Evolutionary conservation across 2,113 vertebrate genomes (phyloP).

Genomic region (Dasyprocta punctata): DNA sequence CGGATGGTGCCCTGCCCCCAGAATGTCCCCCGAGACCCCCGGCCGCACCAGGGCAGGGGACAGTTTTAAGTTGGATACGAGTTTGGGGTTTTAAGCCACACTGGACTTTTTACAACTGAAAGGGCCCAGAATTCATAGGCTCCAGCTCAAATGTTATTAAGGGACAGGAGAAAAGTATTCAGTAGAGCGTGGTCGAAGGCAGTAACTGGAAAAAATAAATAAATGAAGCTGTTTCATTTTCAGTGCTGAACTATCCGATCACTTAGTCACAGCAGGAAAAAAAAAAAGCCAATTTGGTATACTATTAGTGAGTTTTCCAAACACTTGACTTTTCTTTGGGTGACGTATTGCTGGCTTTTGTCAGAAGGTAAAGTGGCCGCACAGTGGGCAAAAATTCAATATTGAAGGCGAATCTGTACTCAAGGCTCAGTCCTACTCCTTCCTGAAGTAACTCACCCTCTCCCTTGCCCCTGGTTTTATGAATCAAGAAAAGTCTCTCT

Average conservation of each 20-base stretch:
- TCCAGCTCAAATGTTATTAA: background rate
- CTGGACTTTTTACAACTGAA: background rate
- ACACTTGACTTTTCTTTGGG: background rate
- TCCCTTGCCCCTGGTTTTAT: background rate
- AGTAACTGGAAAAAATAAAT: background rate
- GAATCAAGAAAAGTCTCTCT: background rate
- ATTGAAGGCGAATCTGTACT: background rate
- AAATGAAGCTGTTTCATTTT: slow-evolving; percentile 16
- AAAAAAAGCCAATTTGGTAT: background rate
- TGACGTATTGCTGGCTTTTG: background rate
- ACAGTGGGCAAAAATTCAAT: background rate
- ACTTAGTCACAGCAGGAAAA: background rate
- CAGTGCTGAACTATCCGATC: background rate
- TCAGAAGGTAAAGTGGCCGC: background rate
- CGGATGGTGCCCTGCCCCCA: background rate
- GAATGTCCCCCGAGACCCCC: background rate
- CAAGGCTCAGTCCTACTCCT: background rate
- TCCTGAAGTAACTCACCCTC: no score
- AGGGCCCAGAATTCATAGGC: background rate
- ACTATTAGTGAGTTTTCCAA: background rate
- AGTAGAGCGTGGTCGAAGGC: background rate
- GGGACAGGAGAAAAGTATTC: background rate
- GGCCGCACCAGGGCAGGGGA: accelerated
- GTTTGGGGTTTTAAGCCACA: background rate
- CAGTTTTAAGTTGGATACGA: background rate